Conservation (phyloP, 2,113 vertebrate species). For the Zosterops pallidus region DNA sequence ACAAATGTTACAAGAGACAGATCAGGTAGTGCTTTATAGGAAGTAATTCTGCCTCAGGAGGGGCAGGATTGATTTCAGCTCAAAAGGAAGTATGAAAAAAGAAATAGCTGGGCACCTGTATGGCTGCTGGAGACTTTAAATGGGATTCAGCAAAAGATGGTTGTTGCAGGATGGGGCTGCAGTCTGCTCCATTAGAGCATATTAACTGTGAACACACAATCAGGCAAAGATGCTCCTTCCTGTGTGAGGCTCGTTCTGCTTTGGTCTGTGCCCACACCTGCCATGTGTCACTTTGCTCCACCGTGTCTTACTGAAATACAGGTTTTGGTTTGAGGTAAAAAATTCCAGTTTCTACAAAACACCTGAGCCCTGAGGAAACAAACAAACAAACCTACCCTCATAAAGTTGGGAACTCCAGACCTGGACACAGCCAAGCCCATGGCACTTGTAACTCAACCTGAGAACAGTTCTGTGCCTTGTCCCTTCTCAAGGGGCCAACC, state of each 20-base stretch:
- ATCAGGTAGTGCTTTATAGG: neutral
- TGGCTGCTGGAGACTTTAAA: neutral
- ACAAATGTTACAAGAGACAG: neutral
- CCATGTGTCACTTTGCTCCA: neutral
- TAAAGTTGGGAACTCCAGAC: neutral
- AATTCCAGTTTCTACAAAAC: neutral
- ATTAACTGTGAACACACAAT: neutral
- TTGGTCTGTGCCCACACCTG: neutral
- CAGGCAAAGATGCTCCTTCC: neutral
- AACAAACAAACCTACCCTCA: neutral
- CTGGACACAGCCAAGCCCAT: neutral
- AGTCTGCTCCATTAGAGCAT: neutral
- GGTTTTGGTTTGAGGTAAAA: neutral
- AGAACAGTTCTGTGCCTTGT: neutral
- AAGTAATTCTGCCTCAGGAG: neutral
- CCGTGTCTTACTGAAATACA: neutral
- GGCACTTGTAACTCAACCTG: neutral
- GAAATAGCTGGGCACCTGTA: neutral
- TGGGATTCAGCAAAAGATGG: neutral
- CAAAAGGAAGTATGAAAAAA: neutral
- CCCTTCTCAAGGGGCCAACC: neutral
- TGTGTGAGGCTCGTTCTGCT: fast-evolving
- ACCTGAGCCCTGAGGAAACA: neutral
- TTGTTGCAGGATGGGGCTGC: neutral
- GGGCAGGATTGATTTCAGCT: neutral